A percentile compares a stretch with the other conserved stretches of the same genome.
These are phyloP conservation scores for Caenorhabditis zanzibari DNA, from an alignment of 2,888 invertebrate species.

Conservation along the genomic window DNA sequence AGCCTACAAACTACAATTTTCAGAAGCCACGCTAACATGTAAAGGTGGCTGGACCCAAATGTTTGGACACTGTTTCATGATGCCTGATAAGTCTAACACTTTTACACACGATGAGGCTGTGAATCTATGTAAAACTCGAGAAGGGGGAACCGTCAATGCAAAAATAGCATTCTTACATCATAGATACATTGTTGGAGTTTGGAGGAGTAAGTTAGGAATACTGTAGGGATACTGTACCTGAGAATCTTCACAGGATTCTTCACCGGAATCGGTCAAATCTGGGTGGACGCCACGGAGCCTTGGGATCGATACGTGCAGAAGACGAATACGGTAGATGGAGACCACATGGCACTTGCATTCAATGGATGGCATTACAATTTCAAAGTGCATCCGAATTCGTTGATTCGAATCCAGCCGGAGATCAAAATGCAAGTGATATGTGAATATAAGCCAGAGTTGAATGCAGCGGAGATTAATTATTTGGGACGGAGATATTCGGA, in stretches of 20 bases:
- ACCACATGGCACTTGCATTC: slow-evolving; percentile 12
- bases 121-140: not conserved
- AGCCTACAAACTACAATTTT: too few relatives aligned
- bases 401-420: slow-evolving; percentile 1
- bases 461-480: too few relatives aligned
- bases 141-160: not conserved
- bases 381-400: not conserved
- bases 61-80: slow-evolving; percentile 23
- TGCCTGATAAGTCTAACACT: not conserved
- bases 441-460: slow-evolving; percentile 11
- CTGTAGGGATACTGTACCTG: too few relatives aligned
- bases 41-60: slow-evolving; percentile 19
- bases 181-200: slow-evolving; percentile 18
- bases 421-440: slow-evolving; percentile 6
- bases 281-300: slow-evolving; percentile 21
- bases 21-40: slow-evolving; percentile 13
- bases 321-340: slow-evolving; percentile 11
- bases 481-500: slow-evolving; percentile 20
- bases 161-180: slow-evolving; percentile 17
- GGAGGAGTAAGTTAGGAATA: slow-evolving; percentile 33
- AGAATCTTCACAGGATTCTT: not conserved
- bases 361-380: slow-evolving; percentile 6
- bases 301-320: slow-evolving; percentile 22
- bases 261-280: slow-evolving; percentile 19
- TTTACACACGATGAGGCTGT: not conserved